Percentiles rank a stretch among this genome's conserved stretches.
Evolutionary conservation across 2,888 invertebrate species (phyloP).

Genomic region (Adela reaumurella): DNA sequence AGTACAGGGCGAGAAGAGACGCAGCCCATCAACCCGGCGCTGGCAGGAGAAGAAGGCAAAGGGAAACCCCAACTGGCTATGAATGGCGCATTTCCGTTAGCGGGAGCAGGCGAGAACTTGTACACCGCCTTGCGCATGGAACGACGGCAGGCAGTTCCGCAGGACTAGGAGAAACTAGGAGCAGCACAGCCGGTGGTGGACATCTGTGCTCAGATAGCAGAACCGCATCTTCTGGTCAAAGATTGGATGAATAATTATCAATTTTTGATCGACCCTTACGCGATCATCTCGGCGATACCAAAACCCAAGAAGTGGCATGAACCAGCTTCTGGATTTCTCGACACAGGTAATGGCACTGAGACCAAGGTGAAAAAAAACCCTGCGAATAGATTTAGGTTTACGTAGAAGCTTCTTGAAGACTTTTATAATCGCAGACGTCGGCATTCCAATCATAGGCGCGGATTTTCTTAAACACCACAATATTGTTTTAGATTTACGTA

Average conservation of each 20-base stretch:
- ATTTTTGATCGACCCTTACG: conserved; percentile 12
- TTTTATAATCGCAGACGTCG: conserved; percentile 8
- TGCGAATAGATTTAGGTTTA: conserved; percentile 8
- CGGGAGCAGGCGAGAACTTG: no score
- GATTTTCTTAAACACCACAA: conserved; percentile 8
- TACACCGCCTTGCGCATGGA: no score
- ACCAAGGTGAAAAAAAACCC: conserved; percentile 7
- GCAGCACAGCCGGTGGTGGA: background rate
- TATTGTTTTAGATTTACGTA: conserved; percentile 6
- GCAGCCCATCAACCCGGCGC: no score
- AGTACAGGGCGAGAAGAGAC: no score
- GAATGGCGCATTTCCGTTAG: no score
- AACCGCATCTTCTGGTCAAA: conserved; percentile 7
- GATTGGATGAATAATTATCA: conserved; percentile 5
- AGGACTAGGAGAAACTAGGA: background rate
- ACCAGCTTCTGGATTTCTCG: conserved; percentile 1
- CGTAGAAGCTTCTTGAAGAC: conserved; percentile 5
- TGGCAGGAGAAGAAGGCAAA: no score
- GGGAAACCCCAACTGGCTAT: no score
- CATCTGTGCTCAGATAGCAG: background rate
- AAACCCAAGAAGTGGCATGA: background rate
- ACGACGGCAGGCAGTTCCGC: no score
- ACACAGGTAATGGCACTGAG: conserved; percentile 10
- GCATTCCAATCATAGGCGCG: conserved; percentile 9
- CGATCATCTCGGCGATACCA: conserved; percentile 10